phyloP scores from a whole-genome alignment of 2,888 invertebrate genomes.

The Trichopoda pennipes region DNA sequence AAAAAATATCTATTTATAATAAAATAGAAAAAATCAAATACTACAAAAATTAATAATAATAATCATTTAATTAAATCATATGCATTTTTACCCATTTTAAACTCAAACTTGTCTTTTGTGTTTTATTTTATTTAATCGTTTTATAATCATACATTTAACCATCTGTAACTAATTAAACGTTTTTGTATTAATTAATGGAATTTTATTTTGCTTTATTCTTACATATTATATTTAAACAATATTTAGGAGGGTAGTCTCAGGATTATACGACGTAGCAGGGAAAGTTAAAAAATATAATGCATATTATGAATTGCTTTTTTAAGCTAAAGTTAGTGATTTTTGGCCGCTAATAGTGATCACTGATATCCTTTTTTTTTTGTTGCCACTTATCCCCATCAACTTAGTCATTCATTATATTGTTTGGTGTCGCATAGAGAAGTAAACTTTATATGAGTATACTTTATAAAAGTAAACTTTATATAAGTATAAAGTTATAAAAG shows the following conservation, averaged over 20 bases:
- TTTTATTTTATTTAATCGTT: slow-evolving; percentile 18
- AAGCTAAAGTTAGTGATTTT: no score
- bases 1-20: background rate
- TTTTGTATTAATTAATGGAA: background rate
- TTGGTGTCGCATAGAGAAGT: no score
- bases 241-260: background rate
- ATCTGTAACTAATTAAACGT: slow-evolving; percentile 76
- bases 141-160: slow-evolving; percentile 72
- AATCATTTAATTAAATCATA: slow-evolving; percentile 28
- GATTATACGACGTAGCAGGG: background rate
- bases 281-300: no score
- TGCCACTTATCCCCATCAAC: no score
- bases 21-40: slow-evolving; percentile 7
- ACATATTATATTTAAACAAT: background rate
- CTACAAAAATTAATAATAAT: background rate
- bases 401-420: no score
- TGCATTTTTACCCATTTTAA: slow-evolving; percentile 31
- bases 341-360: no score
- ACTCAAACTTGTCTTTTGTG: slow-evolving; percentile 14
- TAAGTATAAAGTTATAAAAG: no score
- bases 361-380: no score
- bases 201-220: background rate
- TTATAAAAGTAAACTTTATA: no score
- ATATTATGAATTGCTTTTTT: no score
- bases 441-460: no score